Base-by-base conservation (phyloP, 2,888 invertebrate genomes). In the Pristionchus mayeri region DNA sequence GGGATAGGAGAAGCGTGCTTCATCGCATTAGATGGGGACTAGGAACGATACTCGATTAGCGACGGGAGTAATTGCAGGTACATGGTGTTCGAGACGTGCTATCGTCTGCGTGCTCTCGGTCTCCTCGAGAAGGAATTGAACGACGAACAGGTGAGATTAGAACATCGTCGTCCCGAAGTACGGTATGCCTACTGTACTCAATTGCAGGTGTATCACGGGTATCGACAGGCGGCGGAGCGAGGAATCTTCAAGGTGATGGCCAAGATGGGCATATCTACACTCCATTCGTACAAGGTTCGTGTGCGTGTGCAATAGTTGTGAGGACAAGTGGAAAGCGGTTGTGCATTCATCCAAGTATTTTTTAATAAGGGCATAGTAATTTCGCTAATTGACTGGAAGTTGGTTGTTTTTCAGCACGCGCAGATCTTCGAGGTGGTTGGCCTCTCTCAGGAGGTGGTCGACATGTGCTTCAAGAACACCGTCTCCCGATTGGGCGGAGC, bases 361-460 rank as follows among this genome's bases (percentile, higher is more conserved):
- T 54, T 54, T 16, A 54, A 21, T 54, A 54, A 54, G 16, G 21
- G 21, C 9, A 21, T 13, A 54, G n/a, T 4, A 21, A n/a, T n/a
- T n/a, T 54, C n/a, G 21, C 9, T 54, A 54, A 54, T 54, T 7
- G 21, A n/a, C n/a, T n/a, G n/a, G n/a, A n/a, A n/a, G n/a, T 60
- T 21, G 9, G 21, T 63, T 34, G 30, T 3, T 21, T 84, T 84
- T 3, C 89, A 94, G 93, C 97, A 98, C 87, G 99, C 99, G 0
- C 99, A 99, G 94, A 99, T 99, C 91, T 99, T 99, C 93, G 99
- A 99, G 94, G 98, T 98, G 0, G 98, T 99, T 16, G 99, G 99
- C 0, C 94, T 99, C 76, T 96, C 96, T 57, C 95, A 96, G 86
- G 98, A 98, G 91, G 96, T 99, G 0, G 95, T 99, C 86, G 96